Base-by-base conservation (phyloP, 64 coral and sea anemone species). In the Platygyra sinensis region DNA sequence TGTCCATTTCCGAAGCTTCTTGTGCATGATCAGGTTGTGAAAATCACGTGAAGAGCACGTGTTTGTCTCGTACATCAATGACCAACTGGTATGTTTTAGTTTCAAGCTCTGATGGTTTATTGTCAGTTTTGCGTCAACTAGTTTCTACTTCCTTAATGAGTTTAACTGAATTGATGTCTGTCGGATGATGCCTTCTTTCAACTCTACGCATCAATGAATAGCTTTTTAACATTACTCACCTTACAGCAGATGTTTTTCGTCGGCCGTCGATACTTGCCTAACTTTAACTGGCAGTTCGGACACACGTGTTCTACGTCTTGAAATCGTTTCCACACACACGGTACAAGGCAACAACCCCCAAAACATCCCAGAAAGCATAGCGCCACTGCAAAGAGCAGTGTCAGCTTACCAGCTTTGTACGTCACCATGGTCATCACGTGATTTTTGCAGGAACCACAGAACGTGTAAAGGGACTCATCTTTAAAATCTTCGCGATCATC, bases 371-470 rank as follows among this genome's bases (percentile, higher is more conserved):
- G 17, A 42, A 95, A 36, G 60, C 89, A 96, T 6, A 96, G 73
- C 2, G 92, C 30, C 27, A 71, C 94, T n/a, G 94, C 89, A 67
- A 82, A 88, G 24, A 92, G 77, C 27, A 95, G 62, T 28, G 90
- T 89, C 90, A 95, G 60, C 60, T 92, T 95, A 15, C 94, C 94
- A 49, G 92, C 86, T 27, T 73, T 89, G 36, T 87, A 95, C 24
- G 86, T 79, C 28, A 95, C 86, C 54, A 29, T 62, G 0, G 94
- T 95, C 79, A 92, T 92, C 20, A 95, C 86, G 72, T 89, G 87
- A 29, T 95, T 95, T 77, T 92, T 95, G 72, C 94, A 95, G 2
- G 90, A 95, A 5, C 90, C 86, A 89, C 94, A 95, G 27, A 95
- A 95, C 0, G 94, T 95, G 50, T 92, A 95, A 46, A 95, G 90